Conservation (phyloP, 2,113 vertebrate genomes). For the Silurus asotus region DNA sequence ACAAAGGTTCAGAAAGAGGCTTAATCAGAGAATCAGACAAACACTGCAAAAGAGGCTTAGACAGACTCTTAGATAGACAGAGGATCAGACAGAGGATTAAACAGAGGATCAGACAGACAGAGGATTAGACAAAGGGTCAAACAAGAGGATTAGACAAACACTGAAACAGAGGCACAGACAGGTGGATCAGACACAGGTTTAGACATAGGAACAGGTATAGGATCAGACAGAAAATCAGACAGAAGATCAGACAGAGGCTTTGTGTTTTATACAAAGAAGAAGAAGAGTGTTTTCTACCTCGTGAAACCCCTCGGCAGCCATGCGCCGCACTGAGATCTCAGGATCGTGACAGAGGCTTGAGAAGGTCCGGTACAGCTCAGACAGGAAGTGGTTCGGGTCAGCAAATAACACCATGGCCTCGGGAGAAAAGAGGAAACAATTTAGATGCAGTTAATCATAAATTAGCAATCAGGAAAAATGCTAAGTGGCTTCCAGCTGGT, state of each 20-base stretch:
- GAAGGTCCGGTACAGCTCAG: conserved; percentile 89
- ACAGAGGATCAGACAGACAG: neutral
- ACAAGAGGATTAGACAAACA: neutral
- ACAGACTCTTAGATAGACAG: neutral
- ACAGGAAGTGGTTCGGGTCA: conserved; percentile 85
- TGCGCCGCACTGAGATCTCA: conserved; percentile 85
- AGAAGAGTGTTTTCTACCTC: conserved; percentile 76
- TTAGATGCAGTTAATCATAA: too few relatives aligned
- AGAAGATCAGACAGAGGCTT: neutral
- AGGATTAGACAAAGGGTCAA: neutral
- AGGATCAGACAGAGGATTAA: neutral
- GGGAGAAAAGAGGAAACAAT: neutral
- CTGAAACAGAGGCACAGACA: neutral
- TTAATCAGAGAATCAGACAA: neutral
- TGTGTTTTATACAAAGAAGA: neutral
- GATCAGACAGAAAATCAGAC: too few relatives aligned
- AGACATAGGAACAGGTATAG: too few relatives aligned
- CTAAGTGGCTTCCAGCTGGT: too few relatives aligned
- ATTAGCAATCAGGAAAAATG: too few relatives aligned
- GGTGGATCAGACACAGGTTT: too few relatives aligned
- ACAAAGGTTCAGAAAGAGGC: too few relatives aligned
- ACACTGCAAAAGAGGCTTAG: neutral
- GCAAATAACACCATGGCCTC: conserved; percentile 93
- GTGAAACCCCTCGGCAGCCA: conserved; percentile 87
- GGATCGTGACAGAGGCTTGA: conserved; percentile 92